These are phyloP conservation scores for Paguma larvata DNA, from an alignment of 2,797 vertebrate species.

Conservation along the genomic window DNA sequence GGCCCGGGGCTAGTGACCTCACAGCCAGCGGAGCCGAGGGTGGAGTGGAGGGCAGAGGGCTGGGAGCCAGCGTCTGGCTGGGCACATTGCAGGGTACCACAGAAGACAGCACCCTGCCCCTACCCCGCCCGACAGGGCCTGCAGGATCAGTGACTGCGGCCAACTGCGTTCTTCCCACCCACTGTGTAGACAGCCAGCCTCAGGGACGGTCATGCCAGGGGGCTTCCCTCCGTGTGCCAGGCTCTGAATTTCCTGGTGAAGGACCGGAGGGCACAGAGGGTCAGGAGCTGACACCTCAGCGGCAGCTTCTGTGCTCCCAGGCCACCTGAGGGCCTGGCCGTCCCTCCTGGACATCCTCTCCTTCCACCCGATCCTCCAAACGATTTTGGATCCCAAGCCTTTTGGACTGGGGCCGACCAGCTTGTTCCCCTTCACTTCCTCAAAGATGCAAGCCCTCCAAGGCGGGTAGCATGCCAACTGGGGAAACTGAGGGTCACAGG, in stretches of 20 bases:
- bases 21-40: rapidly evolving
- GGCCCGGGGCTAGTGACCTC: neutral
- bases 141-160: no score
- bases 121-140: neutral
- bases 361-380: neutral
- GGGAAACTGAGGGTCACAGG: neutral
- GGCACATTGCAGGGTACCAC: neutral
- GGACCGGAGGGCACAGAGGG: neutral
- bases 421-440: neutral
- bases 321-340: neutral
- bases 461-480: no score
- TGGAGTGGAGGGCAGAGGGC: rapidly evolving
- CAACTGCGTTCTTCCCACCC: neutral
- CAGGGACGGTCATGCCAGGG: neutral
- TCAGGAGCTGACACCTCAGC: neutral
- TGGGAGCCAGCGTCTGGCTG: neutral
- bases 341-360: neutral
- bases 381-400: neutral
- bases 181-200: neutral
- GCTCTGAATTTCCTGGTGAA: neutral
- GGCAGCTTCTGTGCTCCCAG: neutral
- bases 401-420: neutral
- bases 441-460: neutral
- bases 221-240: neutral
- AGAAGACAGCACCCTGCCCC: no score